Evolutionary conservation across 2,888 invertebrate genomes (phyloP).

Genomic region (Glaucopsyche alexis): DNA sequence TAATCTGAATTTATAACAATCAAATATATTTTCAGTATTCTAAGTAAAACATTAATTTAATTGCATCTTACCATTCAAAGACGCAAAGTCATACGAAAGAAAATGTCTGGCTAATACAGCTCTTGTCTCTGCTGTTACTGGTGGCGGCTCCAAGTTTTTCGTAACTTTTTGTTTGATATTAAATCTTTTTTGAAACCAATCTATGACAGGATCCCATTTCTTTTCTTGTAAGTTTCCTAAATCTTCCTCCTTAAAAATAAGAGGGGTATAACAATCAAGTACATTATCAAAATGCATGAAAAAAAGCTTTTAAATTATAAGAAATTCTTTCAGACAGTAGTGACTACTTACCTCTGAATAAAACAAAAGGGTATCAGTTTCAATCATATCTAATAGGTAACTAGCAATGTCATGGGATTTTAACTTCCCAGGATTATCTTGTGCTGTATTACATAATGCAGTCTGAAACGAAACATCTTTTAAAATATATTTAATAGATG

Average conservation of each 20-base stretch:
- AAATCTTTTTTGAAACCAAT: constrained; percentile 93
- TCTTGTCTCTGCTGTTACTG: constrained; percentile 83
- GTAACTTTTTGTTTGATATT: constrained; percentile 86
- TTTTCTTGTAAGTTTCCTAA: constrained; percentile 86
- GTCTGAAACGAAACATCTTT: constrained; percentile 78
- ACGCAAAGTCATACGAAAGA: constrained; percentile 88
- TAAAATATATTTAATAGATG: not conserved
- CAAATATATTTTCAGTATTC: no score
- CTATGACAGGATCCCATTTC: constrained; percentile 94
- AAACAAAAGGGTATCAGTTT: constrained; percentile 91
- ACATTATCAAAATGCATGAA: not conserved
- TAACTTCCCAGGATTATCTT: constrained; percentile 94
- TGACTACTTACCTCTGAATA: constrained; percentile 82
- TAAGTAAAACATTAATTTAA: not conserved
- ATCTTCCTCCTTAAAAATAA: constrained; percentile 81
- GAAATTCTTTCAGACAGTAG: not conserved
- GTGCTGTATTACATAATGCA: constrained; percentile 91
- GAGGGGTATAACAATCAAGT: not conserved
- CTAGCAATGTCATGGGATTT: constrained; percentile 87
- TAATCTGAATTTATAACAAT: no score
- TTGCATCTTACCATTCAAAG: constrained; percentile 85
- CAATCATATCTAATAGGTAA: constrained; percentile 88
- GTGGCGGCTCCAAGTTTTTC: constrained; percentile 84
- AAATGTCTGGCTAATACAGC: constrained; percentile 87
- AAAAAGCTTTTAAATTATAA: no score